phyloP scores from a whole-genome alignment of 2,888 invertebrate species.

The Liodrosophila aerea region DNA sequence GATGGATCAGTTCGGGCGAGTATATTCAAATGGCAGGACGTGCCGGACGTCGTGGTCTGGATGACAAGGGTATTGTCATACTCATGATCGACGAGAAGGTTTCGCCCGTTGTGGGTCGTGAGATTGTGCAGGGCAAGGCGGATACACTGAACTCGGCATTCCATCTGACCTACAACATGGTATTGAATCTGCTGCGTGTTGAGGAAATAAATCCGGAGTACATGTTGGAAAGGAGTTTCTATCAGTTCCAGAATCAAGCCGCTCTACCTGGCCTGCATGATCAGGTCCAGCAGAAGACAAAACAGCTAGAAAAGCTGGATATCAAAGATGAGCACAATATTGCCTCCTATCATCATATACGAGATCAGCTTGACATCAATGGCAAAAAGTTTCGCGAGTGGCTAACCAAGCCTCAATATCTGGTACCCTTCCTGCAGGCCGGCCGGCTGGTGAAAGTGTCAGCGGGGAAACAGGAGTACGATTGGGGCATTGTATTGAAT shows the following conservation, averaged over 20 bases:
- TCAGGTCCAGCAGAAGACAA: conserved; percentile 86
- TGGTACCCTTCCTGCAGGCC: conserved; percentile 96
- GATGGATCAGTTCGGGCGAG: conserved; percentile 98
- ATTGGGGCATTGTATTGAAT: conserved; percentile 98
- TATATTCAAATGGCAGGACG: conserved; percentile 99
- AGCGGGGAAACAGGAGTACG: conserved; percentile 92
- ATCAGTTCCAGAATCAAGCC: conserved; percentile 99
- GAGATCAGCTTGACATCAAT: conserved; percentile 90
- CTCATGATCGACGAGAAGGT: conserved; percentile 99
- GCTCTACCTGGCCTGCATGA: conserved; percentile 94
- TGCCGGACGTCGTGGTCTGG: conserved; percentile 97
- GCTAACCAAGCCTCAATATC: conserved; percentile 92
- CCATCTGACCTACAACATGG: conserved; percentile 99
- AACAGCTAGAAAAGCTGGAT: conserved; percentile 85
- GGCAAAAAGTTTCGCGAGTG: conserved; percentile 89
- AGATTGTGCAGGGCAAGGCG: conserved; percentile 93
- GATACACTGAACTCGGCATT: conserved; percentile 99
- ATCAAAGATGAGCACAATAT: conserved; percentile 90
- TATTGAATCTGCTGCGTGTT: conserved; percentile 95
- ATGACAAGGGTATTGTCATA: conserved; percentile 98
- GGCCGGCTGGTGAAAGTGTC: conserved; percentile 96
- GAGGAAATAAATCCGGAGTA: conserved; percentile 99
- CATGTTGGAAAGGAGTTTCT: conserved; percentile 99
- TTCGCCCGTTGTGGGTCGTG: conserved; percentile 88
- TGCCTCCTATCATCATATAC: conserved; percentile 92